phyloP scores from a whole-genome alignment of 2,888 invertebrate genomes.

The Sepioteuthis lessoniana region DNA sequence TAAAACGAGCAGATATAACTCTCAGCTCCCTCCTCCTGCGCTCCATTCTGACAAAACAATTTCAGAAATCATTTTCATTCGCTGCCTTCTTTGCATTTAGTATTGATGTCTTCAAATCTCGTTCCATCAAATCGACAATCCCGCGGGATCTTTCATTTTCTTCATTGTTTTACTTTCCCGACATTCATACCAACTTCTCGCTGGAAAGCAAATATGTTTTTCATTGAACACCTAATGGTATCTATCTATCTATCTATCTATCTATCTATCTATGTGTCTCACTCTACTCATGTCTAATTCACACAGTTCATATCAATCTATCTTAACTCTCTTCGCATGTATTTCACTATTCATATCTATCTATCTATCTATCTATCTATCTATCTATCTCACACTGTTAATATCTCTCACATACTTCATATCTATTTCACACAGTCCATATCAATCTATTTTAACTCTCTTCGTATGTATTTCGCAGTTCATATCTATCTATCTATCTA shows the following conservation, averaged over 20 bases:
- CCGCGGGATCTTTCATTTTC: not conserved
- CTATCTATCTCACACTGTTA: too few relatives aligned
- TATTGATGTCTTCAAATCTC: not conserved
- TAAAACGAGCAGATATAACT: not conserved
- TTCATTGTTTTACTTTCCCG: not conserved
- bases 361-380: too few relatives aligned
- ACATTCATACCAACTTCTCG: not conserved
- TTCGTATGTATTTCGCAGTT: too few relatives aligned
- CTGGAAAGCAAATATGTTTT: not conserved
- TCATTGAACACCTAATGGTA: not conserved
- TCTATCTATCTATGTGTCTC: too few relatives aligned
- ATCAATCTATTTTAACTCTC: too few relatives aligned
- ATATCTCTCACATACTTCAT: too few relatives aligned
- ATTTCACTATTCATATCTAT: too few relatives aligned
- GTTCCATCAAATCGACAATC: constrained; percentile 21
- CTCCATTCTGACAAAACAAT: not conserved
- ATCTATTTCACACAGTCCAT: too few relatives aligned
- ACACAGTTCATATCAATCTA: too few relatives aligned
- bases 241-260: not conserved
- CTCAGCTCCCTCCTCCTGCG: not conserved
- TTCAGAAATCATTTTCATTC: not conserved
- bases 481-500: not conserved
- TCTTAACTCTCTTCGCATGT: too few relatives aligned
- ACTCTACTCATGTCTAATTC: too few relatives aligned
- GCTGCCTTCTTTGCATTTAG: not conserved